Evolutionary conservation across 2,113 vertebrate species (phyloP).

Genomic region (Alosa alosa): DNA sequence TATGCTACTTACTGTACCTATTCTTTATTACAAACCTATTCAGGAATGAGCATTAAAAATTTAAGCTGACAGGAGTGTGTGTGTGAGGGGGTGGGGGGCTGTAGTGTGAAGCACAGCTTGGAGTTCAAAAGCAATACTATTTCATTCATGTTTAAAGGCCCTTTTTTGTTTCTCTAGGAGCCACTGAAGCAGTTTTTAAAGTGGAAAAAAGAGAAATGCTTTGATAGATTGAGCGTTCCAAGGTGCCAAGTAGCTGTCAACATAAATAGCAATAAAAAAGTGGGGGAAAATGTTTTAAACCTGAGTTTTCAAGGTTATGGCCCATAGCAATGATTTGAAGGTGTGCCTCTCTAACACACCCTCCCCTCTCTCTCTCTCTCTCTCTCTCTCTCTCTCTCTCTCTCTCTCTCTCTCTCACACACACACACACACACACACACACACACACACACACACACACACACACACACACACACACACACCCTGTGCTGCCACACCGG

Average conservation of each 20-base stretch:
- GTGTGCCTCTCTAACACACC: conserved; percentile 25
- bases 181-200: conserved; percentile 72
- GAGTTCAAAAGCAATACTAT: conserved; percentile 88
- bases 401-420: neutral
- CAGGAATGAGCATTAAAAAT: conserved; percentile 92
- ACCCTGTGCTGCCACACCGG: conserved; percentile 2
- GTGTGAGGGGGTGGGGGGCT: conserved; percentile 46
- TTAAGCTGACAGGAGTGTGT: conserved; percentile 74
- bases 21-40: conserved; percentile 98
- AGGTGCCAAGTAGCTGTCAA: conserved; percentile 72
- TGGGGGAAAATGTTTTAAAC: conserved; percentile 67
- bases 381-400: conserved; percentile 11
- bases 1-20: conserved; percentile 94
- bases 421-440: neutral
- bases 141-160: conserved; percentile 84
- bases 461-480: conserved; percentile 5
- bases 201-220: conserved; percentile 47
- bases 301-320: conserved; percentile 78
- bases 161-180: conserved; percentile 71
- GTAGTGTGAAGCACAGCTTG: conserved; percentile 66
- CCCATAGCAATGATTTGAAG: conserved; percentile 63
- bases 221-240: conserved; percentile 73
- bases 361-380: conserved; percentile 6
- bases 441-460: conserved; percentile 10
- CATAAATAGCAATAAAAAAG: conserved; percentile 74